phyloP scores from a whole-genome alignment of 2,797 vertebrate genomes.

The Pteronotus mesoamericanus region DNA sequence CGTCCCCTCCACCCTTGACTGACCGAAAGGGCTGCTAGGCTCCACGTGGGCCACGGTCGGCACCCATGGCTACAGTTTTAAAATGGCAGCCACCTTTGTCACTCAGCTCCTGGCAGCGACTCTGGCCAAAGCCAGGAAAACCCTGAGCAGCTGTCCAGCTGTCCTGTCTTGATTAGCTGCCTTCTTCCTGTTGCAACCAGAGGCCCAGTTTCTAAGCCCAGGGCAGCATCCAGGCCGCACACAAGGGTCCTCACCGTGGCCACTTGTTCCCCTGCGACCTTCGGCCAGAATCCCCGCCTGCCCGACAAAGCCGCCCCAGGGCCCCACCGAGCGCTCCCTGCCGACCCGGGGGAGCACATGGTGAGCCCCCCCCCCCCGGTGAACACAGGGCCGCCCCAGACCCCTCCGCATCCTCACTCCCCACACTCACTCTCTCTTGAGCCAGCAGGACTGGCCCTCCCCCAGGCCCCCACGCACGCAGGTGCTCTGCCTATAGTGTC shows the following conservation, averaged over 20 bases:
- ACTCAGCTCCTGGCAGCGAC: neutral
- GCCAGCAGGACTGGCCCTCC: neutral
- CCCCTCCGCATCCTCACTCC: accelerated
- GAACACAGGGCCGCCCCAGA: neutral
- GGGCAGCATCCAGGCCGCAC: neutral
- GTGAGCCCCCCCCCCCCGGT: neutral
- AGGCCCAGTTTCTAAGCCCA: neutral
- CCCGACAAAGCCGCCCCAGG: neutral
- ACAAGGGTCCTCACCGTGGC: accelerated
- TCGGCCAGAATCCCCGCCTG: too few species aligned
- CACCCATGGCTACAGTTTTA: neutral
- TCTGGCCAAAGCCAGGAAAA: neutral
- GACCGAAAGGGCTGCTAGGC: accelerated
- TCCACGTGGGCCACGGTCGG: neutral
- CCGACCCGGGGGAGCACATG: neutral
- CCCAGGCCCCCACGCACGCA: neutral
- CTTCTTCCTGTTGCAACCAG: neutral
- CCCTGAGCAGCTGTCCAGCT: neutral
- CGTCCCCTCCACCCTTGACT: accelerated
- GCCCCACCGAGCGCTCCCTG: neutral
- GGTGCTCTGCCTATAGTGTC: neutral
- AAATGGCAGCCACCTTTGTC: neutral
- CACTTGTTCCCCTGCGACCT: too few species aligned
- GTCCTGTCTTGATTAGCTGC: neutral
- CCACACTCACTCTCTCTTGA: neutral